Percentiles rank a stretch among this genome's conserved stretches.
Evolutionary conservation across 2,797 vertebrate genomes (phyloP).

Genomic region (Acanthopagrus latus): DNA sequence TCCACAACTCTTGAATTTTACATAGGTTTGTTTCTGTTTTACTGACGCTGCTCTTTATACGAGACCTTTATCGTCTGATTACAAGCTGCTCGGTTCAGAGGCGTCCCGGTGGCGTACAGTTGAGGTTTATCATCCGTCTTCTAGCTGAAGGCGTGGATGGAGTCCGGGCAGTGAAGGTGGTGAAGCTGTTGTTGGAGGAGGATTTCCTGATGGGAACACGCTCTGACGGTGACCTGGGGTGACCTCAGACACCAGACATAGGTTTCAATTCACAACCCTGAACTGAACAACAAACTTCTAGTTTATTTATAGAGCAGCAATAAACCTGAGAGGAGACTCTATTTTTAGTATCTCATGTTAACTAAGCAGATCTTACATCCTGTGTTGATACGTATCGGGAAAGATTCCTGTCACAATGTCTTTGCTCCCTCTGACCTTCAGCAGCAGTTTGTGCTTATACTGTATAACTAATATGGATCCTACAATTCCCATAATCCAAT

Average conservation of each 20-base stretch:
- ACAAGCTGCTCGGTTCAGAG: background rate
- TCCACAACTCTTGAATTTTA: slow-evolving; percentile 14
- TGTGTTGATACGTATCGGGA: no score
- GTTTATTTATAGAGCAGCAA: slow-evolving; percentile 1
- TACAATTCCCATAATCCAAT: no score
- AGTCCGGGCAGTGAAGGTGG: background rate
- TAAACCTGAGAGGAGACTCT: background rate
- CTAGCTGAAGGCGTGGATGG: background rate
- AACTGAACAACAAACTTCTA: slow-evolving; percentile 25
- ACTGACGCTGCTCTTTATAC: background rate
- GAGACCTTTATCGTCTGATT: background rate
- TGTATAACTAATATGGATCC: no score
- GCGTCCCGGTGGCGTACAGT: background rate
- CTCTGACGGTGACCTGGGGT: background rate
- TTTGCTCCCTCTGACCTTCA: no score
- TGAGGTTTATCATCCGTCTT: background rate
- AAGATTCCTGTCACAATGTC: no score
- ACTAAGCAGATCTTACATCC: background rate
- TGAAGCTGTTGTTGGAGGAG: slow-evolving; percentile 17
- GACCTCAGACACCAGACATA: background rate
- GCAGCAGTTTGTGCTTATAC: no score
- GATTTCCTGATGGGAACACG: slow-evolving; percentile 28
- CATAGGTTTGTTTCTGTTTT: slow-evolving; percentile 4
- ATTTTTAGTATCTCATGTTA: background rate
- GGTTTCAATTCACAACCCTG: background rate